phyloP scores from a whole-genome alignment of 2,113 vertebrate genomes.

The Elanus axillaris region DNA sequence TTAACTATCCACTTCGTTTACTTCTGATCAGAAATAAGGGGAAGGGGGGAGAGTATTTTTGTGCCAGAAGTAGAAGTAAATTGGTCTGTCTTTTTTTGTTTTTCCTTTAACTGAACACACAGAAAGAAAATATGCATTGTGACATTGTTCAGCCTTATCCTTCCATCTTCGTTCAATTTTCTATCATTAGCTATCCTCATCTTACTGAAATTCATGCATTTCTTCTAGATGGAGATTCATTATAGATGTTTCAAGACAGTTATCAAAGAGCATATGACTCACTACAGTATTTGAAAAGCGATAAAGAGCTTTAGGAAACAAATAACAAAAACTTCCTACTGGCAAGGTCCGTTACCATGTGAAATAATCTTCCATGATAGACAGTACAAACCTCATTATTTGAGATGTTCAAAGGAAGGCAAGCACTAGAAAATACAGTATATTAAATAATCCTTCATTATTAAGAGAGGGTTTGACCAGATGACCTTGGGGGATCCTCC shows the following conservation, averaged over 20 bases:
- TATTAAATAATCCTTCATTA: neutral
- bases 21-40: neutral
- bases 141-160: neutral
- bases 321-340: constrained; percentile 7
- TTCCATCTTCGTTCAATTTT: neutral
- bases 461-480: neutral
- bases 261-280: constrained; percentile 7
- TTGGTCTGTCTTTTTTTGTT: neutral
- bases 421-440: neutral
- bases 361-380: constrained; percentile 3
- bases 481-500: neutral
- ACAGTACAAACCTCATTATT: neutral
- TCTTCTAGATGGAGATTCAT: neutral
- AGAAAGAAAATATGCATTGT: neutral
- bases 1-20: neutral
- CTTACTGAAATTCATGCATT: neutral
- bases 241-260: neutral
- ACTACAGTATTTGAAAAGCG: neutral
- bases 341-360: neutral
- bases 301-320: constrained; percentile 30
- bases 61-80: neutral
- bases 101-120: neutral
- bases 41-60: neutral
- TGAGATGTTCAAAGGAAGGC: neutral
- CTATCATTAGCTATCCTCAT: neutral